phyloP scores from a whole-genome alignment of 2,888 invertebrate species.

The Platyscelio sp. region DNA sequence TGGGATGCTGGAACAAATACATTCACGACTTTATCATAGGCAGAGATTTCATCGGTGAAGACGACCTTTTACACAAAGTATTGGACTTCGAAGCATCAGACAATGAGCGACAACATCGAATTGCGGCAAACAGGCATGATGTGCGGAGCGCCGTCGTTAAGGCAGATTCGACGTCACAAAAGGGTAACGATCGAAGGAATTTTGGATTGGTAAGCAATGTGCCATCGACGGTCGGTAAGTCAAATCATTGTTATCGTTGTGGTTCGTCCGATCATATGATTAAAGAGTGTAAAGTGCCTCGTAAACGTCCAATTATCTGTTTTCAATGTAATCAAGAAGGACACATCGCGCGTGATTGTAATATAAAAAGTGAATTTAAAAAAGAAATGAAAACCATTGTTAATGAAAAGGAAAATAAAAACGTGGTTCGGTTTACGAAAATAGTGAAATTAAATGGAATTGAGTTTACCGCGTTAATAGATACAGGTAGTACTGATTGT shows the following conservation, averaged over 20 bases:
- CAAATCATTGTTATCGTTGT: constrained; percentile 2
- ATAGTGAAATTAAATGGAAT: background rate
- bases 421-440: background rate
- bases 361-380: background rate
- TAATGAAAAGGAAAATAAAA: background rate
- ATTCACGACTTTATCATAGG: constrained; percentile 1
- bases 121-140: background rate
- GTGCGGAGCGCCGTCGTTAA: background rate
- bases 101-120: background rate
- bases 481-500: background rate
- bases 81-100: constrained; percentile 3
- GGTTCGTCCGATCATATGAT: constrained; percentile 1
- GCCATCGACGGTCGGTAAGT: background rate
- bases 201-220: background rate
- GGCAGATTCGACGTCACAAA: background rate
- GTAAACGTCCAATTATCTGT: background rate
- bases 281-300: background rate
- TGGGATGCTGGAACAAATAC: background rate
- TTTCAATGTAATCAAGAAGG: background rate
- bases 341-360: background rate
- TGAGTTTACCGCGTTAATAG: constrained; percentile 3
- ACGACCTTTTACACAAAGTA: background rate
- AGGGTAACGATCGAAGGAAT: background rate
- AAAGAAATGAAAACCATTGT: background rate
- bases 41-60: background rate